These are phyloP conservation scores for Pseudococcus viburni DNA, from an alignment of 2,888 invertebrate genomes.

Conservation along the genomic window DNA sequence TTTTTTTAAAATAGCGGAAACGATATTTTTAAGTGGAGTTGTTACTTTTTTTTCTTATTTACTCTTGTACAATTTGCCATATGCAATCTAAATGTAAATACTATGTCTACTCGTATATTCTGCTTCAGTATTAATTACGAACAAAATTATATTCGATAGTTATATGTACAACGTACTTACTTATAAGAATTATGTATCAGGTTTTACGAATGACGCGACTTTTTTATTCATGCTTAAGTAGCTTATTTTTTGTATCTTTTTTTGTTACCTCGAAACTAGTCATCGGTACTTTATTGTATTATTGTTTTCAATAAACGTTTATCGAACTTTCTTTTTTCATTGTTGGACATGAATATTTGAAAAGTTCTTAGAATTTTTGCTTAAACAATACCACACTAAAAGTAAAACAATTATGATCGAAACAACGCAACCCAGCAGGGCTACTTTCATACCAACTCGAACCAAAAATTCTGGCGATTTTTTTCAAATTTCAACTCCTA, in stretches of 20 bases:
- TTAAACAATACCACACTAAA: too few species aligned
- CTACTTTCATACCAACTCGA: too few species aligned
- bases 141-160: background rate
- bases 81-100: background rate
- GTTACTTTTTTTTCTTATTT: background rate
- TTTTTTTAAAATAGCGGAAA: background rate
- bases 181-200: background rate
- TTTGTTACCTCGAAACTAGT: conserved; percentile 36
- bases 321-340: background rate
- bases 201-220: background rate
- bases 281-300: background rate
- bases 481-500: too few species aligned
- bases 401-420: too few species aligned
- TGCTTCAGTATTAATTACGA: background rate
- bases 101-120: background rate
- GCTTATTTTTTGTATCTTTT: conserved; percentile 7
- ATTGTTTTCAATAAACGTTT: background rate
- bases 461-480: too few species aligned
- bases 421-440: too few species aligned
- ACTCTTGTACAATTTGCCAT: background rate
- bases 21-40: background rate
- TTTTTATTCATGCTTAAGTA: background rate
- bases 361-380: too few species aligned
- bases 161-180: background rate
- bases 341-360: too few species aligned